Evolutionary conservation across 2,113 vertebrate genomes (phyloP).

Genomic region (Phaethon lepturus): DNA sequence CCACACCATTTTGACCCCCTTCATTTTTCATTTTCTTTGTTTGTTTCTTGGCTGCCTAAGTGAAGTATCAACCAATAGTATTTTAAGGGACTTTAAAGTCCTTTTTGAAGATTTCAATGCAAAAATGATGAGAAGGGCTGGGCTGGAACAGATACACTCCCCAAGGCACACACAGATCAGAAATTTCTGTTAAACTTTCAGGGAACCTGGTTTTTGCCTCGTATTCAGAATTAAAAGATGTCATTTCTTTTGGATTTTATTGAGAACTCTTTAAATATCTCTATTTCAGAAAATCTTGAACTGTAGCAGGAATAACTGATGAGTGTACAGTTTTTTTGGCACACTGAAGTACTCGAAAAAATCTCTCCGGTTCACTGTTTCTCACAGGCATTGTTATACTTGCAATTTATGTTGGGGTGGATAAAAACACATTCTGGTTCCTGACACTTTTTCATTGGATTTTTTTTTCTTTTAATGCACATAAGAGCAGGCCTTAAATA

Average conservation of each 20-base stretch:
- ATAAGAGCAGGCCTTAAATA: neutral
- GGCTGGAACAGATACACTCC: neutral
- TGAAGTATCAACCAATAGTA: rapidly evolving
- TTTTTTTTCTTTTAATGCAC: neutral
- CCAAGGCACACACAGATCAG: neutral
- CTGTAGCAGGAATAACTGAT: neutral
- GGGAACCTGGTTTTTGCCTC: neutral
- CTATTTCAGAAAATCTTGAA: neutral
- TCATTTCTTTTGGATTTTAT: neutral
- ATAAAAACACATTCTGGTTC: conserved; percentile 5
- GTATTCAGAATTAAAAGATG: neutral
- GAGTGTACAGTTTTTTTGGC: neutral
- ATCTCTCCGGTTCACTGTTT: neutral
- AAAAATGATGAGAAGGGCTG: neutral
- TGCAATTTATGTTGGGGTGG: neutral
- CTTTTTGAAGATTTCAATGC: neutral
- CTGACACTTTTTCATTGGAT: neutral
- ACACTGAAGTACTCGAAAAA: neutral
- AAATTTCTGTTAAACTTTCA: neutral
- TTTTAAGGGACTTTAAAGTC: neutral
- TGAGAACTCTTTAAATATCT: neutral
- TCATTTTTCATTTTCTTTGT: neutral
- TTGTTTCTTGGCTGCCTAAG: neutral
- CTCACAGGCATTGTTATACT: conserved; percentile 28
- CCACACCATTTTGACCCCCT: neutral